Evolutionary conservation across 1,140 invertebrate species (phyloP).

Genomic region (Apocrypta bakeri): DNA sequence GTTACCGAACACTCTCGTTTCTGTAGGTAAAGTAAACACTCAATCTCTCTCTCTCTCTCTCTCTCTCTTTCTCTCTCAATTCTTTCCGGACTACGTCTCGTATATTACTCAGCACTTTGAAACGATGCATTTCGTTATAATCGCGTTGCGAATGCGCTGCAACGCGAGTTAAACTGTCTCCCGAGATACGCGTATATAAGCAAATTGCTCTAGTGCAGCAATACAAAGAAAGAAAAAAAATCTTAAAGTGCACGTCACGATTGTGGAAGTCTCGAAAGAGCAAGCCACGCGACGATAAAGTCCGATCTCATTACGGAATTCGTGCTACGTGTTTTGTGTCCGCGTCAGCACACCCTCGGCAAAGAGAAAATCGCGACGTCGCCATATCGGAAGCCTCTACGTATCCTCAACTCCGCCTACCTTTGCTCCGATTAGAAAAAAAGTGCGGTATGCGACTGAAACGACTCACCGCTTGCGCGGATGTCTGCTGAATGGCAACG

Average conservation of each 20-base stretch:
- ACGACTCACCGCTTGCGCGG: background rate
- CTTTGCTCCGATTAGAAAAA: background rate
- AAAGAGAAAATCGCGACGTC: background rate
- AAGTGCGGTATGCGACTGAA: background rate
- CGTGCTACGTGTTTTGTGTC: background rate
- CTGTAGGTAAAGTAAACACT: background rate
- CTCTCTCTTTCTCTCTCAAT: background rate
- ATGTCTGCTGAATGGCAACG: background rate
- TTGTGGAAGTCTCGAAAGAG: background rate
- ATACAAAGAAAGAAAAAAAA: background rate
- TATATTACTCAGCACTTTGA: conserved; percentile 41
- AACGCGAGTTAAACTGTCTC: background rate
- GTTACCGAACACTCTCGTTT: background rate
- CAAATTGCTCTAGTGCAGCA: background rate
- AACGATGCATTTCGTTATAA: conserved; percentile 1
- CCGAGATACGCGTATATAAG: background rate
- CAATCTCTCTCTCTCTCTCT: background rate
- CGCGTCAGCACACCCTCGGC: background rate
- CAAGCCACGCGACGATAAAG: background rate
- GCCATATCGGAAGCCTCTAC: conserved; percentile 26
- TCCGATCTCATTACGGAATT: background rate
- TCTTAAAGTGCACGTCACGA: background rate
- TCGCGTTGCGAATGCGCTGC: background rate
- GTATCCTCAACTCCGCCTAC: background rate
- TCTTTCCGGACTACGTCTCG: background rate